Base-by-base conservation (phyloP, 2,113 vertebrate genomes). In the Pseudorhombus dupliciocellatus region DNA sequence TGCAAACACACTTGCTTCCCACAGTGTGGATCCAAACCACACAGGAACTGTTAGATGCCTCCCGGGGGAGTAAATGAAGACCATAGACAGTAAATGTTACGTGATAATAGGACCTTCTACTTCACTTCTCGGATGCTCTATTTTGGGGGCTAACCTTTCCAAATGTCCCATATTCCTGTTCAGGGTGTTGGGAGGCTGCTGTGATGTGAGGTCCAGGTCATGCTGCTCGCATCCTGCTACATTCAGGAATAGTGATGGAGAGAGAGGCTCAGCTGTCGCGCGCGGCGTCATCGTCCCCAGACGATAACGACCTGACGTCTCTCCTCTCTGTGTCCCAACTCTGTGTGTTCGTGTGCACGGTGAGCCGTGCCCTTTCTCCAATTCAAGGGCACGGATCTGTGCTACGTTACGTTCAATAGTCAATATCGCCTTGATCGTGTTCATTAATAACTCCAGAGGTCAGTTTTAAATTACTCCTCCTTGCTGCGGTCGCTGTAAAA, bases 361-460 rank as follows among this genome's bases (percentile, higher is more conserved):
- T 58, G 54, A 70, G 31, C 48, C 9, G 18, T 20, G 84, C 63
- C 87, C 87, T 85, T 79, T 75, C 84, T 85, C 80, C 51, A 30
- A 34, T 84, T 80, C 78, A 88, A 90, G 87, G 89, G 24, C 87
- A 70, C 61, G 46, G 48, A 31, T 75, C 62, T 10, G 77, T 69
- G 80, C 81, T 69, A 3, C 53, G 40, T 89, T 80, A 81, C 84
- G 70, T 55, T 73, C 73, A 73, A 53, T 63, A 76, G 84, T 89
- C 89, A 66, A 85, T 89, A 82, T 75, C 69, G n/a, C 66, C 65
- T 53, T 67, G 67, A 80, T 73, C 14, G 66, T 53, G 75, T 69
- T 83, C 81, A 78, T 81, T 81, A 85, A 88, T 82, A 81, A 84
- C 82, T 75, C 73, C 40, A 54, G 78, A 81, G 67, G 73, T 85